Evolutionary conservation across 2,888 invertebrate genomes (phyloP), one percentile per base, ranked within the genome.

Genomic region (Pelosia muscerda): DNA sequence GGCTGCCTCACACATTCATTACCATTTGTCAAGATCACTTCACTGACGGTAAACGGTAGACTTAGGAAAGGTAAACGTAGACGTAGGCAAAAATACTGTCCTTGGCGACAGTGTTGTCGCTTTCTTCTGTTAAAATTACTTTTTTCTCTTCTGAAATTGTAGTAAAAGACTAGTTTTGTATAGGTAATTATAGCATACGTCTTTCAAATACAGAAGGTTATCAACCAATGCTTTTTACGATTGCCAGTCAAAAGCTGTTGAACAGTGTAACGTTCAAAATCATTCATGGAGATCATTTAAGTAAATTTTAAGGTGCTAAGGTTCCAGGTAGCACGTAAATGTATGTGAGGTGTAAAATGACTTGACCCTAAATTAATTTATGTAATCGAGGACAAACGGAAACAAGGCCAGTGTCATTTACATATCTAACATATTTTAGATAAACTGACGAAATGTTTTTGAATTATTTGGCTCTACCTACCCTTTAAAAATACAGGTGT

Each of bases 361-460:
- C 79, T 70, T 73, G 82, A 84, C 84, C 85, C 81, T 78, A 82
- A 71, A 73, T 13, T 67, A 70, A 34, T 57, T 64, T 66, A 71
- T 67, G 56, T 66, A 69, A 73, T 61, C 65, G 77, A 80, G 77
- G 78, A 79, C 76, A 71, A 67, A 56, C 69, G 53, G 73, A 74
- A 77, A 84, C 84, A 87, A 90, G 90, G 89, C 84, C 84, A 81
- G 76, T 72, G 68, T 66, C 78, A 83, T 84, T 90, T 86, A 90
- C 85, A 83, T 91, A 55, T 23, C 25, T 23, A 11, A 23, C 10
- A 23, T 11, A 5, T 22, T 85, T 85, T 80, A 77, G 80, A 81
- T 79, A 77, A 73, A 69, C 60, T 61, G 61, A 23, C 10, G 13
- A 23, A 23, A 23, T 25, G 10, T 25, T n/a, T 11, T 13, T 22